Evolutionary conservation across 2,888 invertebrate genomes (phyloP).

Genomic region (Subacronicta megacephala): DNA sequence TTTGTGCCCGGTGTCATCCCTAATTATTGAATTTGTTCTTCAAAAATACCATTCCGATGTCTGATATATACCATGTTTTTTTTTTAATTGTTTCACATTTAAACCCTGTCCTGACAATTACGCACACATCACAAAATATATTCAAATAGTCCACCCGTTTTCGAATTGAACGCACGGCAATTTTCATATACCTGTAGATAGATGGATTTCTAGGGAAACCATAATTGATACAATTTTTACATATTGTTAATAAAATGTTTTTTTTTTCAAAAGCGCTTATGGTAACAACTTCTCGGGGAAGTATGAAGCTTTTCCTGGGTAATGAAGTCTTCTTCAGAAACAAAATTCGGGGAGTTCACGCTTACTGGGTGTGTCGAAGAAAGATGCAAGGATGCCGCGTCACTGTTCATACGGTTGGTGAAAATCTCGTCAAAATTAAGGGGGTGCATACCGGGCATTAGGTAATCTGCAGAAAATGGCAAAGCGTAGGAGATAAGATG

Average conservation of each 20-base stretch:
- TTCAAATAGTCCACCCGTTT: too few species aligned
- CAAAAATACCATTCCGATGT: too few species aligned
- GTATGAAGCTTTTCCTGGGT: constrained; percentile 31
- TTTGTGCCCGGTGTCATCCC: too few species aligned
- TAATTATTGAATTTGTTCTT: too few species aligned
- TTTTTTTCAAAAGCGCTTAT: constrained; percentile 19
- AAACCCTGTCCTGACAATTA: too few species aligned
- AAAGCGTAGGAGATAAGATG: not conserved
- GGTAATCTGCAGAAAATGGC: not conserved
- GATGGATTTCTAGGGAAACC: too few species aligned
- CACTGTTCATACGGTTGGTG: constrained; percentile 54
- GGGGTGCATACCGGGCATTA: constrained; percentile 48
- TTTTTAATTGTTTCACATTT: too few species aligned
- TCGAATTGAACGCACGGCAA: too few species aligned
- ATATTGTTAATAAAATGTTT: not conserved
- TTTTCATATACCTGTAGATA: too few species aligned
- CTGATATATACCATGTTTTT: too few species aligned
- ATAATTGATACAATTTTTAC: not conserved
- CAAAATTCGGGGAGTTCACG: constrained; percentile 24
- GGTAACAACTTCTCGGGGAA: constrained; percentile 33
- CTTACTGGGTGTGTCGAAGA: constrained; percentile 56
- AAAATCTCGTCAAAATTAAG: constrained; percentile 43
- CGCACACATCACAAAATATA: too few species aligned
- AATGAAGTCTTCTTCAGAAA: constrained; percentile 31
- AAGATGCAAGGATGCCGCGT: constrained; percentile 52